Evolutionary conservation across 2,797 vertebrate species (phyloP).

Genomic region (Erithacus rubecula): DNA sequence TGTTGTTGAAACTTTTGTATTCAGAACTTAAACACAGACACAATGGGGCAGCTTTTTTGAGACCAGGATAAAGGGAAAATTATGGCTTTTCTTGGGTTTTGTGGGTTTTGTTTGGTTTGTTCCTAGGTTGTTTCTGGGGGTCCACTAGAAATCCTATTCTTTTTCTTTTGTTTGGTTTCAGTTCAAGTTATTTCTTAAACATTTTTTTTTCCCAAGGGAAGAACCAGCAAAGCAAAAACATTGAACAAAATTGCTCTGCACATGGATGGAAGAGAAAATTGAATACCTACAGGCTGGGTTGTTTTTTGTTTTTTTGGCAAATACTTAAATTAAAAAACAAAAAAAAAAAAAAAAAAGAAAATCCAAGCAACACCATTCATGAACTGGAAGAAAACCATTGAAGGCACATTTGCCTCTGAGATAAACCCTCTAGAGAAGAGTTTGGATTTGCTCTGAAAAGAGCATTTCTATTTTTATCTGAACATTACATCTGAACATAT

Average conservation of each 20-base stretch:
- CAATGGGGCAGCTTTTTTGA: background rate
- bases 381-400: background rate
- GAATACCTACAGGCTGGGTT: background rate
- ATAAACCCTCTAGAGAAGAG: background rate
- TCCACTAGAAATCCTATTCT: background rate
- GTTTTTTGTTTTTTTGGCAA: background rate
- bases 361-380: background rate
- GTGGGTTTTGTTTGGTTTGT: background rate
- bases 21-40: background rate
- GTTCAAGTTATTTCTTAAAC: background rate
- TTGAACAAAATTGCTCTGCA: background rate
- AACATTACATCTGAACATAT: background rate
- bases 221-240: background rate
- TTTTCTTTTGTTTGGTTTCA: background rate
- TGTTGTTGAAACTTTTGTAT: background rate
- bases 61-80: background rate
- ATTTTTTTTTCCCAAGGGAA: background rate
- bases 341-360: background rate
- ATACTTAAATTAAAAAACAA: background rate
- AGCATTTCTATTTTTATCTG: background rate
- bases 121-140: background rate
- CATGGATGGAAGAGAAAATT: background rate
- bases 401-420: background rate
- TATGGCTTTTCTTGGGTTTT: background rate
- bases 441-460: background rate